A percentile compares a stretch with the other conserved stretches of the same genome.
Conservation (phyloP, 2,797 vertebrate species). For the Phaenicophaeus curvirostris region DNA sequence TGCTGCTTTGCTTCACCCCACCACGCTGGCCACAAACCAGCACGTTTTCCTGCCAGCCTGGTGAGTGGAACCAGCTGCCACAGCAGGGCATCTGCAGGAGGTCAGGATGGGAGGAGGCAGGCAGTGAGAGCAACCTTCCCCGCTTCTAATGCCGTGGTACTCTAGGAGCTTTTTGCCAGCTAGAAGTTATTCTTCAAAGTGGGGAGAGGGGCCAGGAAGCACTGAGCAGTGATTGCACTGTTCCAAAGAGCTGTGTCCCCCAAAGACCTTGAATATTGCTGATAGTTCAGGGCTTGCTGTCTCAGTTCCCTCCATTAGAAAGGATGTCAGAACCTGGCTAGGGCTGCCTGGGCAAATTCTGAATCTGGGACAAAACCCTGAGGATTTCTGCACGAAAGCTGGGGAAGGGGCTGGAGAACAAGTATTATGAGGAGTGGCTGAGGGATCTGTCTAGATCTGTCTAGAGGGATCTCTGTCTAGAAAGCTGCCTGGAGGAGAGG, state of each 20-base stretch:
- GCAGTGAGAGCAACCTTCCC: background rate
- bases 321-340: background rate
- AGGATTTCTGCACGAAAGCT: background rate
- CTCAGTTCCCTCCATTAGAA: background rate
- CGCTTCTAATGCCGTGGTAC: background rate
- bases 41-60: background rate
- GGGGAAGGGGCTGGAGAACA: too few relatives aligned
- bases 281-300: background rate
- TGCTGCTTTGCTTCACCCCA: background rate
- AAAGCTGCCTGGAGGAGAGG: too few relatives aligned
- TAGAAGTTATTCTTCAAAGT: background rate
- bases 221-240: fast-evolving
- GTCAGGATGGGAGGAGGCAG: background rate
- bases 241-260: background rate
- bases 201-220: background rate
- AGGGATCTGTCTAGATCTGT: too few relatives aligned
- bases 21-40: background rate
- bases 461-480: too few relatives aligned
- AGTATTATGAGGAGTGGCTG: too few relatives aligned
- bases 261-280: background rate
- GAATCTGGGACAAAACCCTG: background rate
- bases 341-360: background rate
- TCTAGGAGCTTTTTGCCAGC: background rate
- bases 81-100: background rate
- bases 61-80: background rate